These are phyloP conservation scores for Carettochelys insculpta DNA, from an alignment of 2,113 vertebrate species.

Conservation along the genomic window DNA sequence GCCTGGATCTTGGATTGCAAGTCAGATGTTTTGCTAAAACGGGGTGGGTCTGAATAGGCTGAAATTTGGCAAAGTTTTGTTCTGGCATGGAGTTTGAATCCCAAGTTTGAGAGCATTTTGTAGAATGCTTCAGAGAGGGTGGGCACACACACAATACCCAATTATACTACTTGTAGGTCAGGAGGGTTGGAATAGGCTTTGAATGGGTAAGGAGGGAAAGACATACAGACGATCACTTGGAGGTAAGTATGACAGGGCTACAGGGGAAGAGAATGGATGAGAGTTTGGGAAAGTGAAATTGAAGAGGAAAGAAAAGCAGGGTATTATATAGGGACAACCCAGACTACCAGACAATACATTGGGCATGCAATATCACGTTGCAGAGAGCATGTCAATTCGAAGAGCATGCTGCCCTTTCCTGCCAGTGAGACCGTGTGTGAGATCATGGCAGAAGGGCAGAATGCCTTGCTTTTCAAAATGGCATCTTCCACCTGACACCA, in stretches of 20 bases:
- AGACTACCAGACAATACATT: background rate
- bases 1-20: background rate
- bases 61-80: background rate
- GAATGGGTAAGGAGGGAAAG: background rate
- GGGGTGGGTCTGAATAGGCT: background rate
- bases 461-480: background rate
- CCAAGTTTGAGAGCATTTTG: background rate
- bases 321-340: background rate
- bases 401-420: background rate
- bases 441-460: background rate
- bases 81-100: background rate
- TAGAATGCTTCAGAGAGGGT: background rate
- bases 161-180: background rate
- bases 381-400: background rate
- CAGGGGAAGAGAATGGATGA: background rate
- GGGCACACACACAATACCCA: background rate
- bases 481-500: background rate
- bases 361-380: background rate
- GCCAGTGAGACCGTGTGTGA: background rate
- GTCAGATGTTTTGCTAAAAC: background rate
- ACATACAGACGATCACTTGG: background rate
- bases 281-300: background rate
- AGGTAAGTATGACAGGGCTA: background rate
- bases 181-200: background rate
- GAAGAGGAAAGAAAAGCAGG: background rate